Base-by-base conservation (phyloP, 2,888 invertebrate genomes). In the Empis livida region DNA sequence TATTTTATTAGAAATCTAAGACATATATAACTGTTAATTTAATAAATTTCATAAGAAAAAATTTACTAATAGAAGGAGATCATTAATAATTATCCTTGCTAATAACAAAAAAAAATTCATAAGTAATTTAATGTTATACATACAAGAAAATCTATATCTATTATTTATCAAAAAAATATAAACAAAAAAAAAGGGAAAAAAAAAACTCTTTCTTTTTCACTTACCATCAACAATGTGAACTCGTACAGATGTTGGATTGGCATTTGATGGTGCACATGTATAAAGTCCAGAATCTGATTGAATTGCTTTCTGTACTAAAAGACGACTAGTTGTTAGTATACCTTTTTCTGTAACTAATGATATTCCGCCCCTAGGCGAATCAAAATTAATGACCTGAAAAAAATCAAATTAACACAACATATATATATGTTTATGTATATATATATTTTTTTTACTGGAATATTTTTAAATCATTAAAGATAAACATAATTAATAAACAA, bases 211-310 rank as follows among this genome's bases (percentile, higher is more conserved):
- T 5, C 6, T 20, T 20, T 5, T 20, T 56, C 47, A 64, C 78
- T 80, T 75, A 90, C 90, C 89, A 71, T 89, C 88, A 50, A 90
- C 77, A 53, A 90, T 88, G 66, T 90, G 89, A 44, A 90, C 86
- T 53, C 85, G 75, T 48, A 88, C 84, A 55, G 79, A 79, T 46
- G 83, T 84, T 10, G 82, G 74, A 62, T 82, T 82, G 54, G 88
- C 88, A 65, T 88, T 90, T 64, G 85, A 86, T 49, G 90, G 90
- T 51, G 80, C 77, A 67, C 90, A 90, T 52, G 84, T 84, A 68
- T 90, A 90, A 16, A 82, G 73, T 39, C 90, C 89, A 30, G 88
- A 87, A 66, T 89, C 89, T 31, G 79, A 72, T 45, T 82, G 80
- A 50, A 82, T 77, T 45, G 89, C 89, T 55, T 86, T 81, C 66